phyloP scores from a whole-genome alignment of 1,140 invertebrate species.

The Saccostrea cuccullata region DNA sequence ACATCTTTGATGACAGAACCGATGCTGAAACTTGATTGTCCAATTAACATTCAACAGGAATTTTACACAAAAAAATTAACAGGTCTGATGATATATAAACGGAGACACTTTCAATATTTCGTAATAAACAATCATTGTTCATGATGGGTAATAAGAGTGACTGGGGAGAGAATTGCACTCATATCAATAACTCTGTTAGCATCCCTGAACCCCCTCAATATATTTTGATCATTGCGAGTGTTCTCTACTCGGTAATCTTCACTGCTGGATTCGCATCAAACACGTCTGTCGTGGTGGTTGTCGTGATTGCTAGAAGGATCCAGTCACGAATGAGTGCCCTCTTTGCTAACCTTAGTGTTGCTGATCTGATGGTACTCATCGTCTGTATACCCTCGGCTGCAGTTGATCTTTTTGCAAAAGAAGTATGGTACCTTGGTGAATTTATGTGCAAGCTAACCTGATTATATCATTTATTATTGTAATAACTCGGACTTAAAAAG shows the following conservation, averaged over 20 bases:
- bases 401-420: slow-evolving; percentile 87
- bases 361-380: slow-evolving; percentile 88
- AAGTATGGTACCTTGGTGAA: slow-evolving; percentile 88
- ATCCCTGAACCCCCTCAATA: slow-evolving; percentile 85
- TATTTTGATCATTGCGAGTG: slow-evolving; percentile 82
- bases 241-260: slow-evolving; percentile 66
- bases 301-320: slow-evolving; percentile 80
- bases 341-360: slow-evolving; percentile 86
- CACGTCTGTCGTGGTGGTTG: slow-evolving; percentile 64
- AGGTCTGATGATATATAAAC: too few relatives aligned
- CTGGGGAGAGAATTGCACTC: not conserved
- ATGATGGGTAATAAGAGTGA: not conserved
- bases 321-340: slow-evolving; percentile 91
- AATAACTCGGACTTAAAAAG: too few relatives aligned
- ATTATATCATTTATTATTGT: too few relatives aligned
- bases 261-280: slow-evolving; percentile 65
- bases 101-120: too few relatives aligned
- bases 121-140: too few relatives aligned
- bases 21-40: too few relatives aligned
- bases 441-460: slow-evolving; percentile 85
- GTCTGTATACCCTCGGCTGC: slow-evolving; percentile 93
- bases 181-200: too few relatives aligned
- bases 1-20: too few relatives aligned
- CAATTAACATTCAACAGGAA: too few relatives aligned
- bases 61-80: too few relatives aligned